Base-by-base conservation (phyloP, 1,140 invertebrate genomes). In the Drosophila sturtevanti region DNA sequence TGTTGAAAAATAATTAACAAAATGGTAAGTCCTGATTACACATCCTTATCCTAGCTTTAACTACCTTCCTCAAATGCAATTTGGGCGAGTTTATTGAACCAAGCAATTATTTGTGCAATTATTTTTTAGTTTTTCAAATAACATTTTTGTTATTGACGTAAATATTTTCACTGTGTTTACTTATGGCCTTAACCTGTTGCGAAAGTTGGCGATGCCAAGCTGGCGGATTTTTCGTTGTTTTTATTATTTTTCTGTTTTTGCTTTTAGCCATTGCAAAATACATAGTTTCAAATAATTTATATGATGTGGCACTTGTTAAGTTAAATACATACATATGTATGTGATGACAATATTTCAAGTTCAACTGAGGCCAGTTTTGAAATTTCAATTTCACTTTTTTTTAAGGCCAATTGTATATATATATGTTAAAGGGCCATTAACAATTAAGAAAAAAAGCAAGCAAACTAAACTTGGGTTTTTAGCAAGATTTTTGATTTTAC, bases 171-270 rank as follows among this genome's bases (percentile, higher is more conserved):
- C 24, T 56, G 34, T 51, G 61, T 67, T 77, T 58, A 72, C 61
- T 58, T 60, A 54, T 44, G 72, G 58, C 66, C 59, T 64, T 70
- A 86, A 85, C 81, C 67, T 81, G 82, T 87, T 86, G 84, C 81
- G 81, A 86, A 86, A 86, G 81, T 86, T 82, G 77, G 84, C 41
- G 4, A 63, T 64, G 81, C 81, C 81, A 84, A 73, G 72, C 60
- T 79, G 79, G 79, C 79, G 61, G 41, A 59, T 64, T 63, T n/a
- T 60, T 56, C 14, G 16, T 14, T 16, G 41, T 44, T 41, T 2
- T 41, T 1, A 5, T 16, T 41, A 16, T 16, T 41, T 14, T 41
- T 44, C 2, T 44, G 18, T 58, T 14, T 58, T 52, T 63, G 58
- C 38, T 59, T 60, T 80, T 58, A 48, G 55, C 60, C 38, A 63